Percentiles rank a stretch among this genome's conserved stretches.
Conservation (phyloP, 2,888 invertebrate species). For the Phanerotoma sp. region DNA sequence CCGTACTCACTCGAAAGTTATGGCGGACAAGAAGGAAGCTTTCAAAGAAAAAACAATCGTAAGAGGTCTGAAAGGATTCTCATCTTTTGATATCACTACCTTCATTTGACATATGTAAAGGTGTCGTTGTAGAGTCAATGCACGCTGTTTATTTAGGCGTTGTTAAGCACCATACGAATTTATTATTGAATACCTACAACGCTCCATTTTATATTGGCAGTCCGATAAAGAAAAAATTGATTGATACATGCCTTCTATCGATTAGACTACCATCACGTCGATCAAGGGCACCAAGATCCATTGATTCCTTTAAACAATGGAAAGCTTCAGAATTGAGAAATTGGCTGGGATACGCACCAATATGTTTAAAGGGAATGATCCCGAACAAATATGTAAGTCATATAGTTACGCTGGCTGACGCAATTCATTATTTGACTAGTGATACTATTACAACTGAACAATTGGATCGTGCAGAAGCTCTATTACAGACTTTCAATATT, state of each 20-base stretch:
- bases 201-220: not conserved
- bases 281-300: too few species aligned
- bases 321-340: constrained; percentile 20
- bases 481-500: too few species aligned
- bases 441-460: constrained; percentile 7
- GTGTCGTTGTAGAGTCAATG: constrained; percentile 18
- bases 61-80: constrained; percentile 14
- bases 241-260: constrained; percentile 12
- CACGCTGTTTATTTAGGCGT: constrained; percentile 19
- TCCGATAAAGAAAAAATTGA: not conserved
- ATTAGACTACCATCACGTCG: constrained; percentile 20
- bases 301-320: constrained; percentile 14
- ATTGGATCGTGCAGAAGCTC: constrained; percentile 4
- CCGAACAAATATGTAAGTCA: constrained; percentile 11
- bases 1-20: constrained; percentile 11
- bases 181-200: not conserved
- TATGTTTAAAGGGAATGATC: constrained; percentile 14
- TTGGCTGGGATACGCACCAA: constrained; percentile 10
- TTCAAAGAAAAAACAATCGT: not conserved
- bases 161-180: constrained; percentile 8
- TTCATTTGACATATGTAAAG: constrained; percentile 10
- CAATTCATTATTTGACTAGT: too few species aligned
- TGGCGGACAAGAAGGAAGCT: constrained; percentile 16
- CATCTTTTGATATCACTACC: constrained; percentile 3
- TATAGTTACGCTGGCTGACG: constrained; percentile 7